Conservation (phyloP, 2,888 invertebrate species). For the Tinea pellionella region DNA sequence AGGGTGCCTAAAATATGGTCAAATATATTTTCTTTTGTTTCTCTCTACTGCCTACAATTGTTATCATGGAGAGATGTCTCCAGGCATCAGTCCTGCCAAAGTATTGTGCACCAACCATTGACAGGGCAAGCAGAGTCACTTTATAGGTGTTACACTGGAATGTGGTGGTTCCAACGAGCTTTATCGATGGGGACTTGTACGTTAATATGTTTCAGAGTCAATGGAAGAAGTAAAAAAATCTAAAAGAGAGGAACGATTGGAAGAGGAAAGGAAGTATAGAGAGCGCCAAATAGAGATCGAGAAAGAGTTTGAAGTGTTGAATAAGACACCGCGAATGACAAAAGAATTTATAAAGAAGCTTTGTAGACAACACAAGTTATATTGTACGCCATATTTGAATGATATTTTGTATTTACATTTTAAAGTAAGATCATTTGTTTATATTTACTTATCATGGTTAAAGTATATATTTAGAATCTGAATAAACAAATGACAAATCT, state of each 20-base stretch:
- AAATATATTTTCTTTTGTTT: no score
- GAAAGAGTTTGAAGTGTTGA: constrained; percentile 47
- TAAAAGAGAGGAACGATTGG: constrained; percentile 32
- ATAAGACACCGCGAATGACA: constrained; percentile 74
- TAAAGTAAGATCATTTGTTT: constrained; percentile 76
- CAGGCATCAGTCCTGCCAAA: no score
- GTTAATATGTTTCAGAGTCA: neutral
- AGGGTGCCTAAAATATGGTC: no score
- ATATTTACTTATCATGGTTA: no score
- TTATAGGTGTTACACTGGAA: no score
- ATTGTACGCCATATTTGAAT: constrained; percentile 89
- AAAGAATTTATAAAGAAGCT: constrained; percentile 82
- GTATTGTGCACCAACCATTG: no score
- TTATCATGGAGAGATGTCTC: no score
- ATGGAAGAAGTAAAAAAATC: neutral
- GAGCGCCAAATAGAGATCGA: constrained; percentile 41
- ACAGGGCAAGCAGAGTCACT: no score
- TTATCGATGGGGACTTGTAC: neutral
- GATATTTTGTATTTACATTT: constrained; percentile 94
- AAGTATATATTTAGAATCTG: no score
- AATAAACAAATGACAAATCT: no score
- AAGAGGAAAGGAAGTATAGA: constrained; percentile 32
- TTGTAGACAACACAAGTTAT: constrained; percentile 87
- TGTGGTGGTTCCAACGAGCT: no score
- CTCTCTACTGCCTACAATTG: no score